phyloP scores from a whole-genome alignment of 2,888 invertebrate species.

The Xanthia togata region DNA sequence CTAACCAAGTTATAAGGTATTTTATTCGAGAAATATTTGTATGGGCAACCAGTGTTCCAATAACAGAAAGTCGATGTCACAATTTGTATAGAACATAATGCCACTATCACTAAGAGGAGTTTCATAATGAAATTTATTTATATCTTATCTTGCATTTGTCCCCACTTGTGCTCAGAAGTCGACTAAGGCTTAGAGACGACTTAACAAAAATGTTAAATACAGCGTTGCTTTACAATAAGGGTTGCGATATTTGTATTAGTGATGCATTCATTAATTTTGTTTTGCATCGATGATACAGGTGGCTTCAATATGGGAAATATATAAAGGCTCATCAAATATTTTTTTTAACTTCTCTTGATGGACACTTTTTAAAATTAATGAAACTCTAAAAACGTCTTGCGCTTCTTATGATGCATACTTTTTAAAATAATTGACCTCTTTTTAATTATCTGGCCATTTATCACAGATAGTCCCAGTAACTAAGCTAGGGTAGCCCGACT shows the following conservation, averaged over 20 bases:
- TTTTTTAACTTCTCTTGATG: background rate
- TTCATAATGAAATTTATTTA: slow-evolving; percentile 68
- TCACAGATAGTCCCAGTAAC: background rate
- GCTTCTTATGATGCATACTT: background rate
- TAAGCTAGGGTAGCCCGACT: too few species aligned
- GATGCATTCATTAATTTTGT: slow-evolving; percentile 31
- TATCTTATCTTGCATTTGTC: slow-evolving; percentile 49
- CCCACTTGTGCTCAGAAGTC: slow-evolving; percentile 75
- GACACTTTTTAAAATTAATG: background rate
- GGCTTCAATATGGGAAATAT: background rate
- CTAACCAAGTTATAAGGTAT: slow-evolving; percentile 81
- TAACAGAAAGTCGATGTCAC: slow-evolving; percentile 77
- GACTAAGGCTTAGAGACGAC: slow-evolving; percentile 53
- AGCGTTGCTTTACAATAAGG: slow-evolving; percentile 28
- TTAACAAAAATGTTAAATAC: slow-evolving; percentile 44
- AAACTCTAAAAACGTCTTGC: background rate
- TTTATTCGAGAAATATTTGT: slow-evolving; percentile 81
- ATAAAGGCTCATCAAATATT: too few species aligned
- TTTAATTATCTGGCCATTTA: background rate
- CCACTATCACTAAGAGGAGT: slow-evolving; percentile 59
- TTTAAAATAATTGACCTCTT: background rate
- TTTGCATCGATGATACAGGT: slow-evolving; percentile 17
- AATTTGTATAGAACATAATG: slow-evolving; percentile 62
- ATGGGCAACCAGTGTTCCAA: slow-evolving; percentile 85
- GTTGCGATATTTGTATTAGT: slow-evolving; percentile 36